Conservation (phyloP, 2,797 vertebrate genomes). For the Clarias pachynema region DNA sequence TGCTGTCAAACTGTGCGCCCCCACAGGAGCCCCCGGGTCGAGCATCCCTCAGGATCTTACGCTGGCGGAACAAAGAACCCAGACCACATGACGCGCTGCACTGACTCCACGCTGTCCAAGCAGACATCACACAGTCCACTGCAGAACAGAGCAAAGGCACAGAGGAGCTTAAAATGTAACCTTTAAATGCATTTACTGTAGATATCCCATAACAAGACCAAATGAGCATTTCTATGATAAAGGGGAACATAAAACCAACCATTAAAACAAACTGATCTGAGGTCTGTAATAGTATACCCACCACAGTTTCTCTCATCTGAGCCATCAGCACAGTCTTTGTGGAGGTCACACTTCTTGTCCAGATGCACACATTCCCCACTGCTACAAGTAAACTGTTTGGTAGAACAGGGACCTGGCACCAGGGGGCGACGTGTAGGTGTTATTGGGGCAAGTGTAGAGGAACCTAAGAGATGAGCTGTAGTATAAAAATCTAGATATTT, state of each 20-base stretch:
- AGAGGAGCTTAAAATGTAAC: neutral
- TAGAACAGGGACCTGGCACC: conserved; percentile 73
- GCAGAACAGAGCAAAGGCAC: conserved; percentile 23
- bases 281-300: conserved; percentile 59
- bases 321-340: conserved; percentile 80
- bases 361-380: conserved; percentile 83
- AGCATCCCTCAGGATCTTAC: conserved; percentile 75
- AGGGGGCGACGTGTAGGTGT: conserved; percentile 55
- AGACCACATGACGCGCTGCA: conserved; percentile 87
- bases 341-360: conserved; percentile 79
- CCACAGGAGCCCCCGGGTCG: conserved; percentile 75
- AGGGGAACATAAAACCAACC: neutral
- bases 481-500: neutral
- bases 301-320: conserved; percentile 85
- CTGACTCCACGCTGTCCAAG: conserved; percentile 84
- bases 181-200: no score
- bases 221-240: no score
- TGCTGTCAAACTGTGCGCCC: conserved; percentile 75
- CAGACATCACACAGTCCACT: conserved; percentile 83
- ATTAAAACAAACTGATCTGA: neutral
- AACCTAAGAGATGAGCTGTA: conserved; percentile 26
- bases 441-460: conserved; percentile 40
- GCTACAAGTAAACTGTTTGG: conserved; percentile 78
- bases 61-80: conserved; percentile 82
- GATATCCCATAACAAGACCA: no score